Percentiles rank a stretch among this genome's conserved stretches.
phyloP scores from a whole-genome alignment of 1,140 invertebrate species.

The Glossosoma conforme region DNA sequence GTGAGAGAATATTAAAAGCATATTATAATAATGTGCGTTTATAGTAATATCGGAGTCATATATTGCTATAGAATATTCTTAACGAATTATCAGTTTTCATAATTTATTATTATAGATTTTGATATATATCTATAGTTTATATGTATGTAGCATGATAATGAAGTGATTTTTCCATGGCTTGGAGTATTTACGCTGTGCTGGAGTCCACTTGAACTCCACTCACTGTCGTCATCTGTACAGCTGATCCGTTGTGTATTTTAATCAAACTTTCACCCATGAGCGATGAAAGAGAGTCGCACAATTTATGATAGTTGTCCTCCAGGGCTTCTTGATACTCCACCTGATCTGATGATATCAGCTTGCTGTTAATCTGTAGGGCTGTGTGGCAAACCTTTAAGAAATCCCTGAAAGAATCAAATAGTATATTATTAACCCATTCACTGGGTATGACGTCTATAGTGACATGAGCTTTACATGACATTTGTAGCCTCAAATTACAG shows the following conservation, averaged over 20 bases:
- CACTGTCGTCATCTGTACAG: slow-evolving; percentile 48
- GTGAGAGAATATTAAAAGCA: no score
- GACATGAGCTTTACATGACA: no score
- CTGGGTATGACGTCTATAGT: no score
- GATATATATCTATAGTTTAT: no score
- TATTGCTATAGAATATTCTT: no score
- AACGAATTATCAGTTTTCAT: no score
- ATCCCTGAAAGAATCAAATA: slow-evolving; percentile 58
- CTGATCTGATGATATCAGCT: slow-evolving; percentile 79
- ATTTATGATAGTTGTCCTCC: slow-evolving; percentile 78
- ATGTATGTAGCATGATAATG: no score
- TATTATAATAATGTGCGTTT: no score
- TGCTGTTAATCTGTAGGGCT: slow-evolving; percentile 81
- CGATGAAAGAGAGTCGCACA: slow-evolving; percentile 70
- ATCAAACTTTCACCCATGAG: slow-evolving; percentile 65
- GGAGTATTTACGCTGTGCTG: slow-evolving; percentile 47
- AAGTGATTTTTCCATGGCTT: no score
- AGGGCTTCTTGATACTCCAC: slow-evolving; percentile 84
- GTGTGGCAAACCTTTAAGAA: slow-evolving; percentile 84
- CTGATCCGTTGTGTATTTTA: slow-evolving; percentile 60
- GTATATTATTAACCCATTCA: background rate
- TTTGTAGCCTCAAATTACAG: no score
- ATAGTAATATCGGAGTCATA: no score
- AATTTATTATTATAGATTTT: no score
- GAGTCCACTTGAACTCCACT: slow-evolving; percentile 47